These are phyloP conservation scores for Mechanitis messenoides DNA, from an alignment of 2,888 invertebrate species.

Conservation along the genomic window DNA sequence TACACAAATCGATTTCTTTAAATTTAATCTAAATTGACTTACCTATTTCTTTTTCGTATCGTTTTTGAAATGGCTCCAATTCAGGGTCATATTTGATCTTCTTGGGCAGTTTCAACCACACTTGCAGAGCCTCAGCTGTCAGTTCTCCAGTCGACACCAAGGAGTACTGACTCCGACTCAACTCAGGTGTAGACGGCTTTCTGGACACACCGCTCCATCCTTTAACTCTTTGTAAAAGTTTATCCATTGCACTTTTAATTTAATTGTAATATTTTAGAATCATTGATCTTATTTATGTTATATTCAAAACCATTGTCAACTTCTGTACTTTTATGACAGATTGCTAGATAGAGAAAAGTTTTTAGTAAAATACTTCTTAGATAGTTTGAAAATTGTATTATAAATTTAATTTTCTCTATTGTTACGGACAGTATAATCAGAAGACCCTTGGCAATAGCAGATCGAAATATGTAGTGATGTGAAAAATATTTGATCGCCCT, in stretches of 20 bases:
- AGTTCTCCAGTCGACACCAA: constrained; percentile 71
- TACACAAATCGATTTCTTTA: neutral
- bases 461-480: no score
- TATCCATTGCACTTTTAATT: constrained; percentile 41
- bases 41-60: constrained; percentile 72
- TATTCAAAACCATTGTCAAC: neutral
- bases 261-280: neutral
- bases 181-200: constrained; percentile 55
- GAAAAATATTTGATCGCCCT: no score
- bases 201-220: constrained; percentile 50
- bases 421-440: no score
- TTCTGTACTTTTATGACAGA: neutral
- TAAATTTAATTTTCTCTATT: no score
- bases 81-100: constrained; percentile 81
- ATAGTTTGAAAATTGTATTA: no score
- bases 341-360: constrained; percentile 1
- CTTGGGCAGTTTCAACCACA: constrained; percentile 80
- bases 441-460: no score
- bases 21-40: constrained; percentile 33
- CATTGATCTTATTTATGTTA: neutral
- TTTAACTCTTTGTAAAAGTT: constrained; percentile 47
- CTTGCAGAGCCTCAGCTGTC: constrained; percentile 77
- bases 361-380: neutral
- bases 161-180: constrained; percentile 67
- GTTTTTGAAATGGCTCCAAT: constrained; percentile 75